phyloP scores from a whole-genome alignment of 2,113 vertebrate genomes.

The Phasianus colchicus region DNA sequence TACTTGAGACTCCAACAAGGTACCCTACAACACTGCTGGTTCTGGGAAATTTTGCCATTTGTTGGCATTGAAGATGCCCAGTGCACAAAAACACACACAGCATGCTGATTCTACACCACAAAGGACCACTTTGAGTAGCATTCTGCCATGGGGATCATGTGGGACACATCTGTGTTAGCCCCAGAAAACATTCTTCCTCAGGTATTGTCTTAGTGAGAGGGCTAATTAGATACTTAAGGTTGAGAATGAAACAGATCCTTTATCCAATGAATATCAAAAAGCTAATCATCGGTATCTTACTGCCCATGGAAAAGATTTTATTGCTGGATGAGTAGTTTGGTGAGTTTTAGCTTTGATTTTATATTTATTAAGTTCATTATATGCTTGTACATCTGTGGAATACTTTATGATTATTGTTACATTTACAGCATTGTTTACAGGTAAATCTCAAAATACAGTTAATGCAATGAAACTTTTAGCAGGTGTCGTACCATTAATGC shows the following conservation, averaged over 20 bases:
- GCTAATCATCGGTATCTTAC: background rate
- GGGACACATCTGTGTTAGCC: background rate
- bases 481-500: background rate
- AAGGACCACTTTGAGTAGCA: background rate
- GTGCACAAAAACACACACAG: background rate
- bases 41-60: background rate
- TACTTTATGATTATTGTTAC: background rate
- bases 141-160: background rate
- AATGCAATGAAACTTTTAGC: background rate
- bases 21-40: too few relatives aligned
- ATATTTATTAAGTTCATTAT: background rate
- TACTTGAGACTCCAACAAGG: background rate
- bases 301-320: background rate
- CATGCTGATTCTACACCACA: background rate
- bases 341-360: slow-evolving; percentile 20
- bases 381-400: background rate
- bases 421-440: background rate
- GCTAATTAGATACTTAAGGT: background rate
- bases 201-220: background rate
- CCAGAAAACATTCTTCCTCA: background rate
- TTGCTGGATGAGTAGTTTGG: background rate
- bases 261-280: background rate
- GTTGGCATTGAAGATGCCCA: background rate
- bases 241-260: background rate
- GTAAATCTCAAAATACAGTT: background rate